These are phyloP conservation scores for Rambutsinella grinnellia DNA, from an alignment of 2,888 invertebrate species.

Conservation along the genomic window DNA sequence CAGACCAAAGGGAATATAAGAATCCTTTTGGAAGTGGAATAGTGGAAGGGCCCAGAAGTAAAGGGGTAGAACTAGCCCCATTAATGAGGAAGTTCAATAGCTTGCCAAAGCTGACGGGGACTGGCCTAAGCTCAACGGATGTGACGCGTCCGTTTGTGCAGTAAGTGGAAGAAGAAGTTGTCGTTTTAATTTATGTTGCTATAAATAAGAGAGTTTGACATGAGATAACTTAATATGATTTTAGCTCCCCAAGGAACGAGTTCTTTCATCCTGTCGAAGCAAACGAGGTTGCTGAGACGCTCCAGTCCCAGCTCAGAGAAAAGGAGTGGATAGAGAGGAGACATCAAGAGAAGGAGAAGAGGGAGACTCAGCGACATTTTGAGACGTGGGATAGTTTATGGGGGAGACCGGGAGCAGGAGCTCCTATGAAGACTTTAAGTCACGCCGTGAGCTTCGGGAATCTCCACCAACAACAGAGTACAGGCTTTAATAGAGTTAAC, in stretches of 20 bases:
- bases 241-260: constrained; percentile 51
- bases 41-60: constrained; percentile 19
- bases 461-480: constrained; percentile 19
- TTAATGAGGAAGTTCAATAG: constrained; percentile 58
- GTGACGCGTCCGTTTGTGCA: constrained; percentile 55
- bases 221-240: too few relatives aligned
- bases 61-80: constrained; percentile 55
- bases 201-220: too few relatives aligned
- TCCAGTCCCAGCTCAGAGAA: constrained; percentile 49
- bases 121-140: constrained; percentile 57
- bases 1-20: neutral
- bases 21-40: constrained; percentile 2
- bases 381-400: constrained; percentile 57
- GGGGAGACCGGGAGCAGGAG: constrained; percentile 53
- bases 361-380: constrained; percentile 50
- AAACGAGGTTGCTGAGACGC: constrained; percentile 45
- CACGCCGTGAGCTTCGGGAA: constrained; percentile 41
- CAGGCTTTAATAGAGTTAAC: constrained; percentile 37
- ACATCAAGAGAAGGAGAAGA: constrained; percentile 49
- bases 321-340: constrained; percentile 42
- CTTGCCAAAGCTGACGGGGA: constrained; percentile 55
- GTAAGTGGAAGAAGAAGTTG: too few relatives aligned
- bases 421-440: constrained; percentile 25
- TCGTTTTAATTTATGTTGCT: too few relatives aligned
- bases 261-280: constrained; percentile 47